Conservation (phyloP, 2,797 vertebrate species). For the Oreochromis grahami region DNA sequence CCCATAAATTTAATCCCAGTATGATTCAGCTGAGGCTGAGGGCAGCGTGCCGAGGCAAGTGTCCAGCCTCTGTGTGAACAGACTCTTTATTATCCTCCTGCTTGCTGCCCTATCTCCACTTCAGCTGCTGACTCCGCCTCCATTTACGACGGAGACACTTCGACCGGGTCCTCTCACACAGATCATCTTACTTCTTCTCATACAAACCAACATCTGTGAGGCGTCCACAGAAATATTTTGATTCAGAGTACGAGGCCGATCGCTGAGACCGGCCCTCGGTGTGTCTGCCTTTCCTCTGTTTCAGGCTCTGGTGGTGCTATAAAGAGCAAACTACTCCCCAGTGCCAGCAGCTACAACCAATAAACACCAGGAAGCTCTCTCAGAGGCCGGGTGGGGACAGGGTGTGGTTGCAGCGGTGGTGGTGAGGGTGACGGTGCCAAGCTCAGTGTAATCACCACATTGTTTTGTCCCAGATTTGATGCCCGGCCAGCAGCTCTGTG, state of each 20-base stretch:
- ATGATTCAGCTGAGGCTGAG: background rate
- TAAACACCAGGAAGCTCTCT: background rate
- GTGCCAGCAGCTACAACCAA: background rate
- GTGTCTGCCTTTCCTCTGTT: background rate
- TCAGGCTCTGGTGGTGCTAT: background rate
- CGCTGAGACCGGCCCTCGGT: too few relatives aligned
- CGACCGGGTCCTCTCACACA: background rate
- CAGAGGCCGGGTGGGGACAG: background rate
- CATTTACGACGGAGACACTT: background rate
- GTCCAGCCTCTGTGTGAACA: background rate
- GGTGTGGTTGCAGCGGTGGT: background rate
- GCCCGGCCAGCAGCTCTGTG: background rate
- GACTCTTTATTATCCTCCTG: slow-evolving; percentile 1
- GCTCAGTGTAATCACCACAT: background rate
- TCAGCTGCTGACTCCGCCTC: background rate
- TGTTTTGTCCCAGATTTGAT: background rate
- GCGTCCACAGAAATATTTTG: background rate
- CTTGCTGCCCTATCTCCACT: background rate
- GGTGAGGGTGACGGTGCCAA: background rate
- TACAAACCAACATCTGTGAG: background rate
- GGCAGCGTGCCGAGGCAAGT: background rate
- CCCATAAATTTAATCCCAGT: background rate
- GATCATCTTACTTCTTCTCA: background rate
- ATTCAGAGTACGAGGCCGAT: background rate
- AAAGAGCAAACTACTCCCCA: background rate